phyloP scores from a whole-genome alignment of 2,888 invertebrate genomes.

The Chromoteleia sp. region DNA sequence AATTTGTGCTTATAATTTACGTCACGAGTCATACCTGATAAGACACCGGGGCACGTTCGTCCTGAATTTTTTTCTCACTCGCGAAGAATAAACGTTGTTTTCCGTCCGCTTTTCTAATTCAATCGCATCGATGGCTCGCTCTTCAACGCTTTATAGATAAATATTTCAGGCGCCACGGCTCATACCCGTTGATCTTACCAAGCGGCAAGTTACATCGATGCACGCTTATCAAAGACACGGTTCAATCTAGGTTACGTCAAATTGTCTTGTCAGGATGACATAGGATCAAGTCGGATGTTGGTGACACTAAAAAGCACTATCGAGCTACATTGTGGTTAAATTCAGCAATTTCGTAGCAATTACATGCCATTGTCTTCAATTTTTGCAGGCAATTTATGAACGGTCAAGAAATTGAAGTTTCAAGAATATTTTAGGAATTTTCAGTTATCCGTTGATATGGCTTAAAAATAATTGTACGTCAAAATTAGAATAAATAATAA shows the following conservation, averaged over 20 bases:
- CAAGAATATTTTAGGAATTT: background rate
- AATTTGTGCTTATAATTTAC: conserved; percentile 81
- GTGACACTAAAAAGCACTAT: conserved; percentile 14
- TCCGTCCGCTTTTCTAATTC: conserved; percentile 61
- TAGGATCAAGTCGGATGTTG: conserved; percentile 6
- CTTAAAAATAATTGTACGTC: too few species aligned
- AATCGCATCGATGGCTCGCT: conserved; percentile 42
- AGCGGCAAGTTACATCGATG: conserved; percentile 9
- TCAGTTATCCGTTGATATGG: too few species aligned
- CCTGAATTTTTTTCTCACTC: conserved; percentile 44
- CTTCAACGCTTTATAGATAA: conserved; percentile 10
- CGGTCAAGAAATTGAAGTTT: background rate
- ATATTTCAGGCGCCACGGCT: conserved; percentile 8
- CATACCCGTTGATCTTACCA: background rate
- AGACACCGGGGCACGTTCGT: conserved; percentile 68
- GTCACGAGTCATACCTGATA: conserved; percentile 76
- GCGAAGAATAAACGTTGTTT: conserved; percentile 47
- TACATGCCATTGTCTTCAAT: background rate
- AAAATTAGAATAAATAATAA: too few species aligned
- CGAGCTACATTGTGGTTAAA: conserved; percentile 2
- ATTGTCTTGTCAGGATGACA: conserved; percentile 30
- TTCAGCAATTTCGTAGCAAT: conserved; percentile 1
- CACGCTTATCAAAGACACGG: conserved; percentile 21
- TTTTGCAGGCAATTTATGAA: background rate
- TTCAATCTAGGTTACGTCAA: conserved; percentile 39